Base-by-base conservation (phyloP, 2,113 vertebrate species). In the Solenodon paradoxus region DNA sequence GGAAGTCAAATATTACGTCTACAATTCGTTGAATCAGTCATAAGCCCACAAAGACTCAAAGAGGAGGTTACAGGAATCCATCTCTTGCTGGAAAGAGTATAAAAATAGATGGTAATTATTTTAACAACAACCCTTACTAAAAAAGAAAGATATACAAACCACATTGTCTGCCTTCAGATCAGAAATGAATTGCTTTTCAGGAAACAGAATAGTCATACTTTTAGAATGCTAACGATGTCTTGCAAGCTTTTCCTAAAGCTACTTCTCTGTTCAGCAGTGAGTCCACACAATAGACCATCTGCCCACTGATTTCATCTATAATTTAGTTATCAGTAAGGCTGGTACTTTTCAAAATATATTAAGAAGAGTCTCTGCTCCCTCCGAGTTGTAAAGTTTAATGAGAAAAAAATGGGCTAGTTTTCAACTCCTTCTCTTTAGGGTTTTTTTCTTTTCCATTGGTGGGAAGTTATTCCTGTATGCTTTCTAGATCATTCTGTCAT, bases 251-350 rank as follows among this genome's bases (percentile, higher is more conserved):
- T 88, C 59, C 80, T 59, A 9, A 59, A 69, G 79, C 35, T 17
- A 28, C 85, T 68, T 94, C 72, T 63, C 69, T 59, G 1, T 42
- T 78, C 20, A 71, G 40, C 38, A 57, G 38, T 8, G 2, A 87
- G 64, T n/a, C 90, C 93, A 1, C 57, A 42, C 32, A 40, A 81
- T 1, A 85, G 45, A 93, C 90, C 84, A 89, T 40, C 47, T 77
- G 88, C 55, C 75, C 84, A 89, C 30, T 9, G 17, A 88, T 92
- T 92, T 88, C 91, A 88, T 94, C 94, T 86, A 79, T 91, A 91
- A 96, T 97, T 94, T 82, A 95, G 38, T 81, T 35, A 90, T 85
- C 93, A 38, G 11, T 74, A 87, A 92, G 28, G 59, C 42, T 69
- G 66, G 20, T 53, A 10, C 79, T 83, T 96, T 83, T 90, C 88